Evolutionary conservation across 2,797 vertebrate species (phyloP).

Genomic region (Vultur gryphus): DNA sequence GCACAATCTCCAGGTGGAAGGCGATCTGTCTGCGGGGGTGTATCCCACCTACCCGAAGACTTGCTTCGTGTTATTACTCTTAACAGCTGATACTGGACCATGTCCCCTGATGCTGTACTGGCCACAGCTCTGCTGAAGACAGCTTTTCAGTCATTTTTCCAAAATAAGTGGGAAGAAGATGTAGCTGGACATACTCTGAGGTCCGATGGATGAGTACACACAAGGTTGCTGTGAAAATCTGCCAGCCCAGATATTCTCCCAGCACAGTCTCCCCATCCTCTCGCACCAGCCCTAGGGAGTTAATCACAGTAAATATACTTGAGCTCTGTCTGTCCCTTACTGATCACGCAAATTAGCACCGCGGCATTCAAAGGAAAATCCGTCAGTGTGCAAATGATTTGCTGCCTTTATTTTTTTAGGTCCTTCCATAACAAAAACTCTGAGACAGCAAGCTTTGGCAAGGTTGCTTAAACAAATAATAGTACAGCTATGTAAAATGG

Average conservation of each 20-base stretch:
- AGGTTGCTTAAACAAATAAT: not conserved
- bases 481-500: not conserved
- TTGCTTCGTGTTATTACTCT: accelerated
- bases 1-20: accelerated
- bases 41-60: accelerated
- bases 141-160: not conserved
- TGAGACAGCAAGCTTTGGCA: not conserved
- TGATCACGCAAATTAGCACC: not conserved
- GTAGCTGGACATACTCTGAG: not conserved
- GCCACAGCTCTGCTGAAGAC: not conserved
- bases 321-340: not conserved
- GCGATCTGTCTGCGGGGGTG: accelerated
- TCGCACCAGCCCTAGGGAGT: not conserved
- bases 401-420: not conserved
- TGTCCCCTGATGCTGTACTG: accelerated
- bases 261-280: not conserved
- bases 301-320: not conserved
- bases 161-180: not conserved
- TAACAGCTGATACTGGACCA: accelerated
- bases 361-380: not conserved
- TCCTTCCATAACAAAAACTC: not conserved
- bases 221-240: not conserved
- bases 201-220: accelerated
- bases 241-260: not conserved
- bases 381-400: not conserved